Evolutionary conservation across 64 coral and sea anemone genomes (phyloP).

Genomic region (Actinia tenebrosa): DNA sequence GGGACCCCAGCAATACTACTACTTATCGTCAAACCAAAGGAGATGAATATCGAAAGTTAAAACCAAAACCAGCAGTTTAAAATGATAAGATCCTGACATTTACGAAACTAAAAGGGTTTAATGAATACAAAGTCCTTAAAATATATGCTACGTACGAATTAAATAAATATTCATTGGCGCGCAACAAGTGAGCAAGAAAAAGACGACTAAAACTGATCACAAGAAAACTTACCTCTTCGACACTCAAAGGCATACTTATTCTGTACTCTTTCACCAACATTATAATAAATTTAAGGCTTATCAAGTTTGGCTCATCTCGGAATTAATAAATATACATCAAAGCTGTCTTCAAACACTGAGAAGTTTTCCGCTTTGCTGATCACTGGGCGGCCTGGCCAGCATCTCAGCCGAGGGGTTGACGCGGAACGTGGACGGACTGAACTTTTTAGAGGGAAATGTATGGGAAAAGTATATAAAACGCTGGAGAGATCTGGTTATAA

Average conservation of each 20-base stretch:
- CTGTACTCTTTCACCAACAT: constrained; percentile 96
- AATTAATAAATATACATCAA: not conserved
- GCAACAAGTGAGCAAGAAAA: not conserved
- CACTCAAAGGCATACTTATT: constrained; percentile 91
- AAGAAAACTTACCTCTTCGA: constrained; percentile 77
- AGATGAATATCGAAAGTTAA: not conserved
- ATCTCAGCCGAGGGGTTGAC: not conserved
- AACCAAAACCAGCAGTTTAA: not conserved
- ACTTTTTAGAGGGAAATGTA: not conserved
- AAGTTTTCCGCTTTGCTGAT: not conserved
- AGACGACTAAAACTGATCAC: not conserved
- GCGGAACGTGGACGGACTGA: not conserved
- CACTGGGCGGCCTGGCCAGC: not conserved
- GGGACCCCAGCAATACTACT: not conserved
- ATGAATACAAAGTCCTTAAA: not conserved
- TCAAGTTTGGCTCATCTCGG: not conserved
- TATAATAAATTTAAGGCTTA: not conserved
- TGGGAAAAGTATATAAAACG: not conserved
- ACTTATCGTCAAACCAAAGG: not conserved
- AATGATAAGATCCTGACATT: not conserved
- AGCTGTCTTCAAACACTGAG: not conserved
- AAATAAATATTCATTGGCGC: too few species aligned
- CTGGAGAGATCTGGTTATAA: too few species aligned
- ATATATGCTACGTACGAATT: not conserved
- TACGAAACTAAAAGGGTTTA: not conserved